Conservation (phyloP, 2,113 vertebrate species). For the Dasypus novemcinctus region DNA sequence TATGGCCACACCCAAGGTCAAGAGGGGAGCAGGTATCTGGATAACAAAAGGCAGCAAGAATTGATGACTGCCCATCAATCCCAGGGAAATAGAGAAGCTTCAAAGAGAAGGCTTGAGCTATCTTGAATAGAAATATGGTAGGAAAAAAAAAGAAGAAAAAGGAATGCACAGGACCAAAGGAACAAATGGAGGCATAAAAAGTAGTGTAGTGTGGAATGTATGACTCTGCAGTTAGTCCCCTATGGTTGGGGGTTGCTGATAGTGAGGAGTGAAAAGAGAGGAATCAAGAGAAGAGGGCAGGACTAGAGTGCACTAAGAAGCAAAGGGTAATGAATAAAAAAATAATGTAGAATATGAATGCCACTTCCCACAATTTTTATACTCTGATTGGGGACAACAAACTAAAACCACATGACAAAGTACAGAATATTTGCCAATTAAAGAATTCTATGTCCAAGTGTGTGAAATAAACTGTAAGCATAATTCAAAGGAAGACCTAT, state of each 20-base stretch:
- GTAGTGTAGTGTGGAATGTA: background rate
- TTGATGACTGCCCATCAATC: too few species aligned
- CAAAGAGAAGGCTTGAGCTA: background rate
- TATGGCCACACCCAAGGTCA: background rate
- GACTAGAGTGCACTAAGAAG: background rate
- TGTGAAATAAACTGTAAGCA: background rate
- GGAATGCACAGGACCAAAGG: background rate
- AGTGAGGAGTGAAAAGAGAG: accelerated
- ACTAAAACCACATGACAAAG: background rate
- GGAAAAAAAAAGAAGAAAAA: background rate
- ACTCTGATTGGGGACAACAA: accelerated
- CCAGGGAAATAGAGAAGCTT: background rate
- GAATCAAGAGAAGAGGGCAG: background rate
- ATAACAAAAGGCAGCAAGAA: background rate
- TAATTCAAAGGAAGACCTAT: background rate
- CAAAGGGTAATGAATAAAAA: background rate
- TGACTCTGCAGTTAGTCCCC: background rate
- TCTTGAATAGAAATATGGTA: background rate
- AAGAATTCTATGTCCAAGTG: background rate
- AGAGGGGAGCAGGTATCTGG: background rate
- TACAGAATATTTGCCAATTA: background rate
- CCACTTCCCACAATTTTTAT: background rate
- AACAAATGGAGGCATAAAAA: background rate
- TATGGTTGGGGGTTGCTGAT: accelerated
- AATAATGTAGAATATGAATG: background rate